Evolutionary conservation across 2,888 invertebrate species (phyloP), one percentile per base, ranked within the genome.

Genomic region (Leptopilina myrica): DNA sequence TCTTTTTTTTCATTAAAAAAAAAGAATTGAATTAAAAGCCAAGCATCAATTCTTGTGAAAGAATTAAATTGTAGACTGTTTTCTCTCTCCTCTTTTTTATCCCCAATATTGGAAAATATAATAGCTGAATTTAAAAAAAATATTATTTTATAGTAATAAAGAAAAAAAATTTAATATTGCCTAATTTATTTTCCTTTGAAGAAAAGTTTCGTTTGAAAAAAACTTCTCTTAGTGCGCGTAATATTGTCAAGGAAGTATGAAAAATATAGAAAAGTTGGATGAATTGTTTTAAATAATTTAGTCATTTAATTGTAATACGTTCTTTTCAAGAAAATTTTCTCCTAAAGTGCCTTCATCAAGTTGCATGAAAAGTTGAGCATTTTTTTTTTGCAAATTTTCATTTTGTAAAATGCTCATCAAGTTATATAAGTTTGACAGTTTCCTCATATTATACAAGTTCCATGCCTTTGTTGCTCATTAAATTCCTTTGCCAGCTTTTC

Each of bases 11-110:
- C 66, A 62, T 66, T 79, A 65, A 49, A 49, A 49, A 40, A 76
- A 80, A 82, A 84, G 75, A 80, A 59, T 67, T 78, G 67, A 78
- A 80, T 81, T 81, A 83, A 85, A 85, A 81, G 83, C 80, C 79
- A 79, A 77, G 79, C 79, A 73, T 62, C 49, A 20, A 76, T 76
- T 64, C 80, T 80, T 76, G 78, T 66, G 79, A 78, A 82, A 69
- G 76, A 62, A 77, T 76, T 75, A 78, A 80, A 80, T 78, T 79
- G 77, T 75, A 73, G n/a, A n/a, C 65, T 77, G 43, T 53, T 59
- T 53, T 8, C 53, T 33, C 46, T 14, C 12, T 14, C 33, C 77
- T 9, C 20, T 20, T 20, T 20, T 9, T 62, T 20, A n/a, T n/a
- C 20, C 1, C 20, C 43, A 43, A 62, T 20, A 62, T 20, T 1